Conservation (phyloP, 2,888 invertebrate genomes). For the Brenthis ino region DNA sequence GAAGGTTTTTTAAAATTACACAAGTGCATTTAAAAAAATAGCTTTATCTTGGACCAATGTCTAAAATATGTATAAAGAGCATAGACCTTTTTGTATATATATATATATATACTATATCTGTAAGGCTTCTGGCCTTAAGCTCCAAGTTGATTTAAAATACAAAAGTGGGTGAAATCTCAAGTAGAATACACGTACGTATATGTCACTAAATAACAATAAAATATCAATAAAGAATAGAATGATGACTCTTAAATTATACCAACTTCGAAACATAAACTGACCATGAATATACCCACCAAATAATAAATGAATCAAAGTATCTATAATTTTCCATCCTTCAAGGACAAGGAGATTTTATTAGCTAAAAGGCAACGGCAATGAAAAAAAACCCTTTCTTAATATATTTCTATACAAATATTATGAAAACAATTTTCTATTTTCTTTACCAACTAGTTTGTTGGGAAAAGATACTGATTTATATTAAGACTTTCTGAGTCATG, state of each 20-base stretch:
- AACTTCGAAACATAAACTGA: conserved; percentile 10
- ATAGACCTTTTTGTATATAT: too few relatives aligned
- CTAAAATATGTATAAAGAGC: too few relatives aligned
- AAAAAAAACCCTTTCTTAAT: conserved; percentile 26
- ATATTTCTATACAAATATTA: conserved; percentile 26
- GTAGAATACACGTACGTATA: too few relatives aligned
- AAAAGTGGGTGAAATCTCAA: too few relatives aligned
- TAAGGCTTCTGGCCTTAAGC: too few relatives aligned
- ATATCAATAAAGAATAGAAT: not conserved
- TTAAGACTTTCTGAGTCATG: not conserved
- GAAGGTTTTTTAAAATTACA: too few relatives aligned
- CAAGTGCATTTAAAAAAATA: too few relatives aligned
- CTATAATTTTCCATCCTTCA: conserved; percentile 23
- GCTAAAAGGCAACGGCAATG: conserved; percentile 24
- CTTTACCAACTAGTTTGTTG: conserved; percentile 11
- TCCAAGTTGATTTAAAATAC: too few relatives aligned
- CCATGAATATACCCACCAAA: conserved; percentile 10
- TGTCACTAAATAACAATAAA: too few relatives aligned
- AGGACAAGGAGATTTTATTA: conserved; percentile 21
- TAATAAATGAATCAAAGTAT: conserved; percentile 21
- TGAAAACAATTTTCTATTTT: conserved; percentile 18
- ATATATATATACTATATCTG: too few relatives aligned
- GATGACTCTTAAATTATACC: not conserved
- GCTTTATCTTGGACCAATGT: too few relatives aligned
- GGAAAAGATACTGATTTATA: conserved; percentile 7